phyloP scores from a whole-genome alignment of 1,140 invertebrate species.

The Caenorhabditis tropicalis region DNA sequence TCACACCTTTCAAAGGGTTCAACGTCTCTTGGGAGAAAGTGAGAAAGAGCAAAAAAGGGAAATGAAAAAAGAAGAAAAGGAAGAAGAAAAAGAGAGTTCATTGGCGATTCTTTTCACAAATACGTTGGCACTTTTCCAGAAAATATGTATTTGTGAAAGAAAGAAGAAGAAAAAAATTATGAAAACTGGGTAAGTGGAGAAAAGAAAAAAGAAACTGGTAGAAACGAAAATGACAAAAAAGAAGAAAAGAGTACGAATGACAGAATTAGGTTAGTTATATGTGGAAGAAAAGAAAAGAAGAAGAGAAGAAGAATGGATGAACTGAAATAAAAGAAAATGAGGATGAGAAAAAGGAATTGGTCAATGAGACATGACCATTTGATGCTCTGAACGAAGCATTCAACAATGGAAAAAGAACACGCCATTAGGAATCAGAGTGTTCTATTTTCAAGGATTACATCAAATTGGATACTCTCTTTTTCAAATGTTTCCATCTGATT shows the following conservation, averaged over 20 bases:
- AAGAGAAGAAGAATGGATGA: not conserved
- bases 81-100: not conserved
- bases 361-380: conserved; percentile 25
- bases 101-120: conserved; percentile 22
- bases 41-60: not conserved
- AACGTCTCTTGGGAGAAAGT: not conserved
- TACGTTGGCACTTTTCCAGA: conserved; percentile 4
- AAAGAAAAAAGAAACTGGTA: conserved; percentile 13
- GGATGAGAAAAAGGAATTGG: not conserved
- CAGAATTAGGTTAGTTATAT: conserved; percentile 40
- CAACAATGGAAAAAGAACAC: not conserved
- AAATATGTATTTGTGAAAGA: not conserved
- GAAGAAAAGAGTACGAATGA: conserved; percentile 22
- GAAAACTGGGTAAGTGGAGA: not conserved
- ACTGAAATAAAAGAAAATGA: conserved; percentile 9
- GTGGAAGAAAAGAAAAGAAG: not conserved
- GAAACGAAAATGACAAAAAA: conserved; percentile 9
- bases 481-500: no score
- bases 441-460: no score
- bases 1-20: conserved; percentile 9
- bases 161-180: not conserved
- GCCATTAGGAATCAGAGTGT: not conserved
- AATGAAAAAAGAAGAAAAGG: conserved; percentile 3
- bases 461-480: no score
- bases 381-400: not conserved